Evolutionary conservation across 1,140 invertebrate species (phyloP).

Genomic region (Meloidogyne exigua): DNA sequence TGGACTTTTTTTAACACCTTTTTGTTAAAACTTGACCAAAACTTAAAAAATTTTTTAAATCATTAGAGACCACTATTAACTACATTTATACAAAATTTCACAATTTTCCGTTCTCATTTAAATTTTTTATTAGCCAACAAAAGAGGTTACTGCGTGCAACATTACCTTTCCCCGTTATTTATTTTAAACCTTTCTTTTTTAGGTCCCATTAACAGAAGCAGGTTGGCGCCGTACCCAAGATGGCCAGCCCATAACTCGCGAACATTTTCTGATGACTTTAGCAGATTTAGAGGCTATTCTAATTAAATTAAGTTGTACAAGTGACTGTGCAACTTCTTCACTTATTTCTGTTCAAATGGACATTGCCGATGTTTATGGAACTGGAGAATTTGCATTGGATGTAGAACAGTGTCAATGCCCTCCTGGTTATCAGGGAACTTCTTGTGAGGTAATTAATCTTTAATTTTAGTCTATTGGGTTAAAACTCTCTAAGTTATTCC

Average conservation of each 20-base stretch:
- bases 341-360: constrained; percentile 70
- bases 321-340: constrained; percentile 50
- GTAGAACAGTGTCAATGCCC: constrained; percentile 84
- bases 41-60: background rate
- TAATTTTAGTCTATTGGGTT: too few relatives aligned
- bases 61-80: background rate
- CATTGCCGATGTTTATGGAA: constrained; percentile 75
- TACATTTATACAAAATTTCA: background rate
- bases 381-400: constrained; percentile 72
- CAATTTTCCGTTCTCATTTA: background rate
- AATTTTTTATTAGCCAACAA: background rate
- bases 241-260: constrained; percentile 77
- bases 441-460: constrained; percentile 71
- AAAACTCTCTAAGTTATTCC: too few relatives aligned
- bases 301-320: constrained; percentile 46
- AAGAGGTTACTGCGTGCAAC: too few relatives aligned
- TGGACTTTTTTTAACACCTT: background rate
- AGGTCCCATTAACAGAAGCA: constrained; percentile 59
- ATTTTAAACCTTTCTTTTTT: background rate
- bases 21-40: background rate
- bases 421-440: constrained; percentile 76
- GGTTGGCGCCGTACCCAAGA: constrained; percentile 78
- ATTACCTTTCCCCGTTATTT: background rate
- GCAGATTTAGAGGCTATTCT: constrained; percentile 75
- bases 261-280: constrained; percentile 85